A percentile compares a stretch with the other conserved stretches of the same genome.
phyloP scores from a whole-genome alignment of 2,888 invertebrate genomes.

The Dryobota labecula region DNA sequence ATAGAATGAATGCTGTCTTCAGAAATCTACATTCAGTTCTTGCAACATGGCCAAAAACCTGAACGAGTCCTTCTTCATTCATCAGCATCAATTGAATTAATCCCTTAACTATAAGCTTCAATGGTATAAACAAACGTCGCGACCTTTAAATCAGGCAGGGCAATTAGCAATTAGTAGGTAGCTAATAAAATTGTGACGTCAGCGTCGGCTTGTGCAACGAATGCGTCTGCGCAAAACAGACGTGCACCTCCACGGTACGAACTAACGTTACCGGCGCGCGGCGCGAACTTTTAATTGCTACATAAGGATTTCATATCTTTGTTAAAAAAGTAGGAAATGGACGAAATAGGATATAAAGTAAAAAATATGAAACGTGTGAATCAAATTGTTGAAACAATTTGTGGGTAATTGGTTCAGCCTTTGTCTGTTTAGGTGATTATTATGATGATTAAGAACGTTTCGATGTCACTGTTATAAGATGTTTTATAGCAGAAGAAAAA shows the following conservation, averaged over 20 bases:
- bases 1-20: no score
- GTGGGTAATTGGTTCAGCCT: not conserved
- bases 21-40: not conserved
- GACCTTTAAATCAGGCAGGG: conserved; percentile 54
- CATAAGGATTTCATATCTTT: conserved; percentile 29
- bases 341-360: conserved; percentile 27
- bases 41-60: not conserved
- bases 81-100: conserved; percentile 15
- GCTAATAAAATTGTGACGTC: conserved; percentile 44
- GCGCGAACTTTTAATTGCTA: conserved; percentile 46
- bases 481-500: not conserved
- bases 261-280: conserved; percentile 37
- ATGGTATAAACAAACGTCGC: conserved; percentile 17
- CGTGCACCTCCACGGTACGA: conserved; percentile 38
- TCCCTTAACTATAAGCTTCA: not conserved
- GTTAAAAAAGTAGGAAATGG: conserved; percentile 3
- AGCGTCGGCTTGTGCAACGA: conserved; percentile 47
- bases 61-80: not conserved
- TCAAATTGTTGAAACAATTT: conserved; percentile 8
- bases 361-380: not conserved
- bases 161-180: conserved; percentile 55
- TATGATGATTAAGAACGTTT: not conserved
- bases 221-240: conserved; percentile 43
- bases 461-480: not conserved
- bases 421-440: not conserved